phyloP scores from a whole-genome alignment of 1,140 invertebrate species.

The Tetramorium simillimum region DNA sequence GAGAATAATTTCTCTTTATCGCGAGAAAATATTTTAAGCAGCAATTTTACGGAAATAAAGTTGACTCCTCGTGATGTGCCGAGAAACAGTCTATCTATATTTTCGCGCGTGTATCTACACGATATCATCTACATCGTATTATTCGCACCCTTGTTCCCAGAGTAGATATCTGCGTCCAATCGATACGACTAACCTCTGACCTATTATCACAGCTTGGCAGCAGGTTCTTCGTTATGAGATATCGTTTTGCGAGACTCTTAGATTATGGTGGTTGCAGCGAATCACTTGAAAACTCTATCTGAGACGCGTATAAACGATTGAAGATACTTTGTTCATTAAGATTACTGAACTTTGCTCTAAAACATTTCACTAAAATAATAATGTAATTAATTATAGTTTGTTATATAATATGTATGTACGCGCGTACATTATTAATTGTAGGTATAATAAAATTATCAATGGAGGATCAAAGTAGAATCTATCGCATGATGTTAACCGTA shows the following conservation, averaged over 20 bases:
- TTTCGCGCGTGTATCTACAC: slow-evolving; percentile 38
- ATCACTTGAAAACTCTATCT: slow-evolving; percentile 56
- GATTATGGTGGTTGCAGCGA: slow-evolving; percentile 34
- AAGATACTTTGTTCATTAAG: slow-evolving; percentile 25
- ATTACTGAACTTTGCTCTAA: neutral
- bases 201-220: slow-evolving; percentile 69
- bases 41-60: slow-evolving; percentile 41
- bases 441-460: neutral
- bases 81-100: slow-evolving; percentile 42
- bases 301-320: slow-evolving; percentile 48
- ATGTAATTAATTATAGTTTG: neutral
- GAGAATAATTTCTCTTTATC: neutral
- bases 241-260: slow-evolving; percentile 70
- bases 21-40: neutral
- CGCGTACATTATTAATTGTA: neutral
- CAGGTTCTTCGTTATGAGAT: slow-evolving; percentile 63
- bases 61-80: neutral
- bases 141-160: slow-evolving; percentile 66
- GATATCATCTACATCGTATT: slow-evolving; percentile 45
- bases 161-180: slow-evolving; percentile 69
- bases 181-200: slow-evolving; percentile 73
- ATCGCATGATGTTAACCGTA: neutral
- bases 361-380: neutral
- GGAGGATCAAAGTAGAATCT: neutral
- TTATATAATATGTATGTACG: neutral